phyloP scores from a whole-genome alignment of 2,888 invertebrate genomes.

The Ichneumon xanthorius region DNA sequence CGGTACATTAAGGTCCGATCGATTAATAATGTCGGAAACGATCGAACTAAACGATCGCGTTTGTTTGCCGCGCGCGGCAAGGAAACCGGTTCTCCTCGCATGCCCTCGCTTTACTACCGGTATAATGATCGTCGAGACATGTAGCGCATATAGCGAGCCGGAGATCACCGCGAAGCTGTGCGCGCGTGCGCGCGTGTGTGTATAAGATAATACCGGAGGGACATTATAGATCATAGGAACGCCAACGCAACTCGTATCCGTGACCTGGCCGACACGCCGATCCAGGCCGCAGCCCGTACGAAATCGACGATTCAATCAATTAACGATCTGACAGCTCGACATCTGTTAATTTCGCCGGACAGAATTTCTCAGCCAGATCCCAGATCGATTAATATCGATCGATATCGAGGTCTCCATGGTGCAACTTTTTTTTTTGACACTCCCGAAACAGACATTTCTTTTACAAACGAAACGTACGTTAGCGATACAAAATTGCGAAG shows the following conservation, averaged over 20 bases:
- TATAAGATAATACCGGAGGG: conserved; percentile 44
- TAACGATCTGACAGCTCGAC: conserved; percentile 18
- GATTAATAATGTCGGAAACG: conserved; percentile 41
- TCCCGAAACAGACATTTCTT: not conserved
- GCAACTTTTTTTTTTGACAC: not conserved
- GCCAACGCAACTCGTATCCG: conserved; percentile 47
- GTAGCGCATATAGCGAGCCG: conserved; percentile 29
- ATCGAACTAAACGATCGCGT: conserved; percentile 43
- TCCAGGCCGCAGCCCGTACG: conserved; percentile 5
- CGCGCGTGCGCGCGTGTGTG: not conserved
- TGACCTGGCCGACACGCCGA: conserved; percentile 28
- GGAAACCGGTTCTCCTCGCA: conserved; percentile 73
- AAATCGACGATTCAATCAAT: conserved; percentile 38
- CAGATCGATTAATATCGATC: not conserved
- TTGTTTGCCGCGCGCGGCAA: conserved; percentile 46
- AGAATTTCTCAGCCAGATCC: not conserved
- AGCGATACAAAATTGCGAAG: not conserved
- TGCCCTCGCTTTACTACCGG: conserved; percentile 65
- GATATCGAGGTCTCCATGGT: not conserved
- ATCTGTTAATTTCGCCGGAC: conserved; percentile 14
- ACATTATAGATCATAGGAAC: conserved; percentile 50
- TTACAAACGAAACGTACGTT: not conserved
- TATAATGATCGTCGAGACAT: conserved; percentile 52
- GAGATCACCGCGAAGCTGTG: conserved; percentile 54
- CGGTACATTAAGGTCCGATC: conserved; percentile 47